These are phyloP conservation scores for Lepilemur septentrionalis DNA, from an alignment of 2,797 vertebrate species.

Conservation along the genomic window DNA sequence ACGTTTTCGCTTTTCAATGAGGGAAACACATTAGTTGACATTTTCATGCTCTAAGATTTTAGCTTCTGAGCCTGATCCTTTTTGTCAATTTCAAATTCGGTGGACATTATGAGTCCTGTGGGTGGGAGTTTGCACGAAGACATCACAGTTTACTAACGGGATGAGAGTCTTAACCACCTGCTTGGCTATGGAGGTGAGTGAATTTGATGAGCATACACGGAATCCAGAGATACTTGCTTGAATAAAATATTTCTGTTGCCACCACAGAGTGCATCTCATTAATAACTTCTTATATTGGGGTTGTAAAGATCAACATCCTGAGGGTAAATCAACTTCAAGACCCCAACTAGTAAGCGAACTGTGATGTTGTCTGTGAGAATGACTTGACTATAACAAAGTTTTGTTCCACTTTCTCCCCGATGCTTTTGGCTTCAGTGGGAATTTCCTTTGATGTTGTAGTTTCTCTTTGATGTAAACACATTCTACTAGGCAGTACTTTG, in stretches of 20 bases:
- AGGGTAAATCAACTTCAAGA: not conserved
- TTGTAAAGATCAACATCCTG: not conserved
- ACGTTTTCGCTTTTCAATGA: not conserved
- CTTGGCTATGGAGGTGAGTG: not conserved
- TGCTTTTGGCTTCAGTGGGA: not conserved
- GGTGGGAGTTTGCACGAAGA: not conserved
- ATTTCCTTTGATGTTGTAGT: not conserved
- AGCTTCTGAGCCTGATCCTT: not conserved
- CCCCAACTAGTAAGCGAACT: not conserved
- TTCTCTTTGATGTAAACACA: not conserved
- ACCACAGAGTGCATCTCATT: not conserved
- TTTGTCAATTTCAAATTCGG: not conserved
- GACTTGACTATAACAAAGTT: not conserved
- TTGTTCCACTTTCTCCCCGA: not conserved
- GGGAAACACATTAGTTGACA: not conserved
- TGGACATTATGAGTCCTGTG: not conserved
- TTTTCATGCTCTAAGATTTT: not conserved
- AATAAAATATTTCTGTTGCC: constrained; percentile 16
- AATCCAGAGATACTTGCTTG: not conserved
- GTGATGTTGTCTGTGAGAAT: not conserved
- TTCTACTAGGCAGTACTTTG: not conserved
- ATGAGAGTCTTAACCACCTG: not conserved
- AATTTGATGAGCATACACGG: not conserved
- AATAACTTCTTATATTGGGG: not conserved
- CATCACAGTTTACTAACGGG: not conserved